Base-by-base conservation (phyloP, 2,888 invertebrate genomes). In the Orthonevra nobilis region DNA sequence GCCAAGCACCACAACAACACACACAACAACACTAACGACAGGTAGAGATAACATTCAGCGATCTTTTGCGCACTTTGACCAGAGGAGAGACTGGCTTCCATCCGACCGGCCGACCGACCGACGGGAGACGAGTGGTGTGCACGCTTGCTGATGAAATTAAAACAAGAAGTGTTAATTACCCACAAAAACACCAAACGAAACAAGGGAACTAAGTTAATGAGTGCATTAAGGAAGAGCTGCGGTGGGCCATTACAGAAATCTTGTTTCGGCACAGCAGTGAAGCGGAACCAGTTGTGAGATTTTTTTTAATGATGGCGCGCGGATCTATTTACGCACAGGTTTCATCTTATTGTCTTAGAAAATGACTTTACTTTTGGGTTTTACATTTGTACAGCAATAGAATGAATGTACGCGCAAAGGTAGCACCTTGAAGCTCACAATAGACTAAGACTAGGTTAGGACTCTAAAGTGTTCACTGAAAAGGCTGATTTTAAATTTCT, bases 81-180 rank as follows among this genome's bases (percentile, higher is more conserved):
- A 36, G 52, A 38, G 28, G 28, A 17, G 54, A 34, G 60, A 63
- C 64, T 42, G 42, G 52, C 52, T 44, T 19, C 44, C 28, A 6
- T n/a, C n/a, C n/a, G n/a, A n/a, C n/a, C n/a, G n/a, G n/a, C n/a
- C n/a, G n/a, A n/a, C n/a, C n/a, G n/a, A n/a, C n/a, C n/a, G 61
- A 36, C 48, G 36, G 48, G 50, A 28, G 48, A 63, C 63, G 30
- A 68, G 52, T 23, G 9, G 7, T 15, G 4, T 9, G n/a, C 4
- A n/a, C n/a, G 32, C n/a, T n/a, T 14, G 32, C 28, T 79, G 72
- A 73, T 73, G 77, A 73, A 72, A 79, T 26, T 42, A 79, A n/a
- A 79, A 79, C 77, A 28, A 60, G 77, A 72, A 72, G 77, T 79
- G 72, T 79, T 79, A 79, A 79, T 79, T 79, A 73, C 73, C 58